Percentiles rank a stretch among this genome's conserved stretches.
These are phyloP conservation scores for Sminthurides aquaticus DNA, from an alignment of 2,888 invertebrate species.

Conservation along the genomic window DNA sequence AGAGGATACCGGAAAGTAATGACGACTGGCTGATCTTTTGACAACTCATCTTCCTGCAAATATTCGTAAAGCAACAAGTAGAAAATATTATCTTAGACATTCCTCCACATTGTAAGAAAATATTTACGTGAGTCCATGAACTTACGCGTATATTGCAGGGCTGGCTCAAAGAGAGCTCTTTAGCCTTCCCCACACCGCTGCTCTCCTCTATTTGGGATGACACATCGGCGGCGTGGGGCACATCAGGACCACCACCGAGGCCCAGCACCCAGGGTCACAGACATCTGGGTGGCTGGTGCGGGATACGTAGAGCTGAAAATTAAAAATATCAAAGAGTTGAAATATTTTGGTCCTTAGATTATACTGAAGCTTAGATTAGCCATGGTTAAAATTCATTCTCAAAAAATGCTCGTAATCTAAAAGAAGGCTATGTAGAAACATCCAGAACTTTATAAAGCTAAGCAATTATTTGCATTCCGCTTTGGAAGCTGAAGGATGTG, in stretches of 20 bases:
- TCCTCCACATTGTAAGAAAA: slow-evolving; percentile 1
- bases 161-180: slow-evolving; percentile 59
- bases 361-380: no score
- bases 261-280: slow-evolving; percentile 89
- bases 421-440: no score
- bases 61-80: no score
- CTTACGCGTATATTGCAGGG: slow-evolving; percentile 47
- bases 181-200: slow-evolving; percentile 63
- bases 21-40: slow-evolving; percentile 57
- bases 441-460: no score
- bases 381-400: no score
- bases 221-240: slow-evolving; percentile 77
- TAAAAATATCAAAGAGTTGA: no score
- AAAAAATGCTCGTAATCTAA: no score
- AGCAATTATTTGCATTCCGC: no score
- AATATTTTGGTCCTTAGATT: no score
- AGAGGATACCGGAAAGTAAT: slow-evolving; percentile 70
- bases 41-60: slow-evolving; percentile 36
- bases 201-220: slow-evolving; percentile 57
- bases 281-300: slow-evolving; percentile 39
- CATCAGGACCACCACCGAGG: slow-evolving; percentile 99
- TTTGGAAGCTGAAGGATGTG: no score
- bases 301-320: slow-evolving; percentile 23
- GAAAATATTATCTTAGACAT: slow-evolving; percentile 6
- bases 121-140: slow-evolving; percentile 11